A percentile compares a stretch with the other conserved stretches of the same genome.
phyloP scores from a whole-genome alignment of 2,113 vertebrate genomes.

The Struthidea cinerea region DNA sequence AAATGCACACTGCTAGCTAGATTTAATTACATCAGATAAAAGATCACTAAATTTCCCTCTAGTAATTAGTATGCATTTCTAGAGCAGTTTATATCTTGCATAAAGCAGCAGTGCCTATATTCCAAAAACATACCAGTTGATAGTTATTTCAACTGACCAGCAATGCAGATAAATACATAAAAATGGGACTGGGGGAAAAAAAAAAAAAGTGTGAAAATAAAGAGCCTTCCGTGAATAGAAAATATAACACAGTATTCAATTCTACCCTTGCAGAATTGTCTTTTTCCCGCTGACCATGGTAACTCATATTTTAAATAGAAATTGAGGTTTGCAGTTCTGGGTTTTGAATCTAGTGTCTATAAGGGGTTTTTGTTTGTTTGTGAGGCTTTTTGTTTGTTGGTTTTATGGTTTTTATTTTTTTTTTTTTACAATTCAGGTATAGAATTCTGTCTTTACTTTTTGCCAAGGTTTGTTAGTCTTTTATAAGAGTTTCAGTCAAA shows the following conservation, averaged over 20 bases:
- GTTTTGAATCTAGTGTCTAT: not conserved
- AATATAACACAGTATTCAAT: not conserved
- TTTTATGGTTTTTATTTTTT: not conserved
- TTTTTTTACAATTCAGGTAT: not conserved
- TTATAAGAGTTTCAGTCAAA: not conserved
- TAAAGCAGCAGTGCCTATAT: not conserved
- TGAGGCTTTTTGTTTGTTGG: not conserved
- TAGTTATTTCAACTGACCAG: not conserved
- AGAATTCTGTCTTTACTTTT: not conserved
- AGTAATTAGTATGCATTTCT: not conserved
- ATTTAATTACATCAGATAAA: not conserved
- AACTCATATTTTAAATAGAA: not conserved
- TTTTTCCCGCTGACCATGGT: not conserved
- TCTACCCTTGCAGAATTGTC: not conserved
- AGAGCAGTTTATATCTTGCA: not conserved
- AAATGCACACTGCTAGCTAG: not conserved
- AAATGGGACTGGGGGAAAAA: not conserved
- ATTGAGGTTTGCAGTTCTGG: not conserved
- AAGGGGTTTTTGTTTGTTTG: not conserved
- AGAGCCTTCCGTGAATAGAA: not conserved
- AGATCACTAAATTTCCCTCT: not conserved
- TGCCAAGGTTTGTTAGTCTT: not conserved
- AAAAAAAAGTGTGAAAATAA: not conserved
- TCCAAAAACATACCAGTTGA: not conserved
- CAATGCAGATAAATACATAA: not conserved